phyloP scores from a whole-genome alignment of 2,113 vertebrate genomes.

The Equus quagga region DNA sequence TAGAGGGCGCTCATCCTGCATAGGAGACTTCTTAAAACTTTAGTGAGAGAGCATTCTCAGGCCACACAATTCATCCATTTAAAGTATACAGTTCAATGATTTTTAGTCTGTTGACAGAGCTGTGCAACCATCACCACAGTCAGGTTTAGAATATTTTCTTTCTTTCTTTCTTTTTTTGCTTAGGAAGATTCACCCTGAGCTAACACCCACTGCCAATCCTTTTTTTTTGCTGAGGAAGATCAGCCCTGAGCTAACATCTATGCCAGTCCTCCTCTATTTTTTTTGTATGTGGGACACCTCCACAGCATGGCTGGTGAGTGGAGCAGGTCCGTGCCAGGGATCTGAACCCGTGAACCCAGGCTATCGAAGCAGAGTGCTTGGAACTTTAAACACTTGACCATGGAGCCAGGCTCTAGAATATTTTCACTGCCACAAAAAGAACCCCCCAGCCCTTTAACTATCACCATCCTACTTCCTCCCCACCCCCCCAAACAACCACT shows the following conservation, averaged over 20 bases:
- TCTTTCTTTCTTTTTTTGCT: not conserved
- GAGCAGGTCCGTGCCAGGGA: too few species aligned
- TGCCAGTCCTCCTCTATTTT: too few species aligned
- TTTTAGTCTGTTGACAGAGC: not conserved
- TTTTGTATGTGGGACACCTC: too few species aligned
- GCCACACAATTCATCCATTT: not conserved
- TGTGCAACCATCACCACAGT: not conserved
- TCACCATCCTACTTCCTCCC: not conserved
- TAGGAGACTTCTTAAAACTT: not conserved
- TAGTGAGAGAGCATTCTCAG: not conserved
- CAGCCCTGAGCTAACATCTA: too few species aligned
- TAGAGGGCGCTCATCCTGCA: conserved; percentile 65
- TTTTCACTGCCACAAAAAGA: not conserved
- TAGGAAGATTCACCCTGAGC: too few species aligned
- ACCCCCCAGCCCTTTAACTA: not conserved
- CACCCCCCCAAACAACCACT: not conserved
- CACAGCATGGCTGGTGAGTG: too few species aligned
- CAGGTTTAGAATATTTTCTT: not conserved
- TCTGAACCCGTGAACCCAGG: too few species aligned
- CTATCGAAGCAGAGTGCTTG: too few species aligned
- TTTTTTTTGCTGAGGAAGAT: too few species aligned
- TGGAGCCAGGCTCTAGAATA: too few species aligned
- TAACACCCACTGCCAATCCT: too few species aligned
- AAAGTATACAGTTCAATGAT: not conserved
- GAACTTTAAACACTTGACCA: too few species aligned